A percentile compares a stretch with the other conserved stretches of the same genome.
Evolutionary conservation across 2,888 invertebrate species (phyloP).

Genomic region (Drosophila tanythrix): DNA sequence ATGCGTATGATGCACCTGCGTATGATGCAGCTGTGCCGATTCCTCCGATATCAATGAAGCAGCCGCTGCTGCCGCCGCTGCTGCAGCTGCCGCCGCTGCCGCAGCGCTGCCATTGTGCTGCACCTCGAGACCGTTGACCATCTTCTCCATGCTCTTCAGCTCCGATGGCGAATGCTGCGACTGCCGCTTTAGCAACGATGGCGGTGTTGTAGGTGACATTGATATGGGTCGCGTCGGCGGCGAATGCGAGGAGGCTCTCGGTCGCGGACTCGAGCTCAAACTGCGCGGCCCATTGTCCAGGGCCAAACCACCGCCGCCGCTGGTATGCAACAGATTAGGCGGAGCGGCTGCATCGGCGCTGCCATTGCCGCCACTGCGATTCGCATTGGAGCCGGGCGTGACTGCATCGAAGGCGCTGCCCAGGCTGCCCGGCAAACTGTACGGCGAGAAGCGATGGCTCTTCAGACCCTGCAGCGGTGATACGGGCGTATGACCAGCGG

Average conservation of each 20-base stretch:
- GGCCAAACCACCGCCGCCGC: constrained; percentile 64
- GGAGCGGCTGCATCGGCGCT: constrained; percentile 54
- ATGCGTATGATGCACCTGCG: constrained; percentile 66
- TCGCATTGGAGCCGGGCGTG: constrained; percentile 89
- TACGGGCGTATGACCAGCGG: constrained; percentile 89
- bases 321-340: constrained; percentile 62
- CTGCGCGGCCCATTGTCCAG: constrained; percentile 83
- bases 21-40: constrained; percentile 61
- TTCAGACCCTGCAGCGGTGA: constrained; percentile 89
- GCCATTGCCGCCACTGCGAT: constrained; percentile 70
- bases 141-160: constrained; percentile 97
- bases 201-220: constrained; percentile 86
- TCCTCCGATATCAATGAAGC: constrained; percentile 64
- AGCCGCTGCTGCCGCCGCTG: constrained; percentile 67
- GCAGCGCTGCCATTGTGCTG: constrained; percentile 87
- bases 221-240: constrained; percentile 85
- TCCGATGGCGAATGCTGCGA: constrained; percentile 87
- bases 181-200: constrained; percentile 82
- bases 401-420: constrained; percentile 96
- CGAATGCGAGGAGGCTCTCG: constrained; percentile 84
- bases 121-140: constrained; percentile 97
- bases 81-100: constrained; percentile 59
- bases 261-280: constrained; percentile 84
- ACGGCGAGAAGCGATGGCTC: constrained; percentile 94
- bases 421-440: constrained; percentile 91